Percentiles rank a stretch among this genome's conserved stretches.
Evolutionary conservation across 2,113 vertebrate genomes (phyloP).

Genomic region (Polypterus bichir): DNA sequence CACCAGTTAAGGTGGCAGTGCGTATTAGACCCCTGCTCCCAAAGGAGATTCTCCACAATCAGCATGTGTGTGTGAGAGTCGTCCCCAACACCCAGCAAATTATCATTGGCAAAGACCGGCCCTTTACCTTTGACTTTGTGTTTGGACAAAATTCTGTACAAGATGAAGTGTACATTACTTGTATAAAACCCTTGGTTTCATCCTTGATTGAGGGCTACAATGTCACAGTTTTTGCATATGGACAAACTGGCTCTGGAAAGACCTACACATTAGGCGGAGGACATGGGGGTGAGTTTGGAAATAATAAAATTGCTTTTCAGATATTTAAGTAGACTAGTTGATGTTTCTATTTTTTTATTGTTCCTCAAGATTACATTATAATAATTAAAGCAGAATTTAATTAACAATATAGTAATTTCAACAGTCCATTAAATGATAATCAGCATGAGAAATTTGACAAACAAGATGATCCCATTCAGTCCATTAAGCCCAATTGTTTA

Average conservation of each 20-base stretch:
- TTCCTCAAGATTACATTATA: too few species aligned
- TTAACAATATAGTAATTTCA: too few species aligned
- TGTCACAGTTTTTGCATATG: constrained; percentile 60
- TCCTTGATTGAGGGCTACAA: constrained; percentile 62
- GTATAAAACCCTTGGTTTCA: constrained; percentile 53
- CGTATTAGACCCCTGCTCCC: constrained; percentile 60
- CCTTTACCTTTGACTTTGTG: constrained; percentile 64
- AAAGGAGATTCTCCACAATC: constrained; percentile 59
- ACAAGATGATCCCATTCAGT: too few species aligned
- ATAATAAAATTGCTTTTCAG: background rate
- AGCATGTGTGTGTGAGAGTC: constrained; percentile 56
- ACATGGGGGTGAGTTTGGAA: constrained; percentile 44
- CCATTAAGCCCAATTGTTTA: too few species aligned
- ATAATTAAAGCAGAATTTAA: too few species aligned
- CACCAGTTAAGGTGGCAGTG: constrained; percentile 60
- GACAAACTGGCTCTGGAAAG: constrained; percentile 65
- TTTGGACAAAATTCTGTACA: constrained; percentile 60
- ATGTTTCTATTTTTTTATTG: too few species aligned
- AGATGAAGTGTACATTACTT: constrained; percentile 52
- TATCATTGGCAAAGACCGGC: constrained; percentile 54
- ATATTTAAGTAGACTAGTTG: too few species aligned
- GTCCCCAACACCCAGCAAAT: constrained; percentile 56
- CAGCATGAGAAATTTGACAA: too few species aligned
- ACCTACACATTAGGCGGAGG: constrained; percentile 61
- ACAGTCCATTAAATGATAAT: too few species aligned